These are phyloP conservation scores for Cardiocondyla obscurior DNA, from an alignment of 1,140 invertebrate species.

Conservation along the genomic window DNA sequence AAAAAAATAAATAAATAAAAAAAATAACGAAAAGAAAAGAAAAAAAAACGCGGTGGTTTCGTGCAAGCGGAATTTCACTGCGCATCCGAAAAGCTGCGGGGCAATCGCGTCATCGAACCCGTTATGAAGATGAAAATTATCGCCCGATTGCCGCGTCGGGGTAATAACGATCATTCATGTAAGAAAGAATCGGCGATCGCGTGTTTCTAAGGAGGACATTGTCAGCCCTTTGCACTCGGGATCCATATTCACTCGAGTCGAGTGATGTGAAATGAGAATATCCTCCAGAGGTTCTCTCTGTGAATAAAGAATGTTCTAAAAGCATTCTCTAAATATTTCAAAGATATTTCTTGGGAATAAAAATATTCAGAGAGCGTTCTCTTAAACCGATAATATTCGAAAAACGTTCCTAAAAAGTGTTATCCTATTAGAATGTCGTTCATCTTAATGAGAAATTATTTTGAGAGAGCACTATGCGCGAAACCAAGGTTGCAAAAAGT, in stretches of 20 bases:
- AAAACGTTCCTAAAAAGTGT: background rate
- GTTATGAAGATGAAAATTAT: slow-evolving; percentile 42
- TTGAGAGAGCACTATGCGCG: background rate
- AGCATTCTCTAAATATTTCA: slow-evolving; percentile 1
- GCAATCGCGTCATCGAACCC: slow-evolving; percentile 37
- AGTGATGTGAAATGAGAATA: slow-evolving; percentile 25
- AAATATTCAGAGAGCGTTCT: background rate
- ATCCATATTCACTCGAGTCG: slow-evolving; percentile 10
- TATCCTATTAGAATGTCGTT: too few relatives aligned
- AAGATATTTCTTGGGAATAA: background rate
- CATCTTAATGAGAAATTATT: background rate
- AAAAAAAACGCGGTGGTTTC: background rate
- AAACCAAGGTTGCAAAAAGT: background rate
- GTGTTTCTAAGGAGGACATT: slow-evolving; percentile 32
- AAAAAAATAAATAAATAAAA: slow-evolving; percentile 30
- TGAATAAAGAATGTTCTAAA: slow-evolving; percentile 29
- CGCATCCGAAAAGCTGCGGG: background rate
- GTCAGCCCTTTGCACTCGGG: slow-evolving; percentile 34
- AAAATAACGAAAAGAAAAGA: background rate
- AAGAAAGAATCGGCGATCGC: slow-evolving; percentile 31
- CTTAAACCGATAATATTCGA: background rate
- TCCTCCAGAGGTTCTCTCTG: slow-evolving; percentile 4
- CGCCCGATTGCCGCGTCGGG: slow-evolving; percentile 3
- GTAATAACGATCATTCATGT: slow-evolving; percentile 39
- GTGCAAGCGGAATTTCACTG: slow-evolving; percentile 2